A percentile compares a stretch with the other conserved stretches of the same genome.
Evolutionary conservation across 2,888 invertebrate genomes (phyloP).

Genomic region (Megamerina dolium): DNA sequence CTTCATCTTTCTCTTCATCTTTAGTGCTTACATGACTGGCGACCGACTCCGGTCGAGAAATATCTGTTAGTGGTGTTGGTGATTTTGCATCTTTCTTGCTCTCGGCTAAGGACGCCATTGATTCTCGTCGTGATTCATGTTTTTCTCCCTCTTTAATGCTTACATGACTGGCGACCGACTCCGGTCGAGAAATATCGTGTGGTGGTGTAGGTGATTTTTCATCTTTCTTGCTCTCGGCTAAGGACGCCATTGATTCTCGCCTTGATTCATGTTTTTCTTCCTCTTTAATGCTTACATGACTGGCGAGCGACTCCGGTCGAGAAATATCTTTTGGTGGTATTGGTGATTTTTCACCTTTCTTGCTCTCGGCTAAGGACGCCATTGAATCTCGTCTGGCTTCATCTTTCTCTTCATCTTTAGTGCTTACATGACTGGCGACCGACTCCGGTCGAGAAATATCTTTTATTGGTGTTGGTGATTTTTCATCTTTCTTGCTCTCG

Average conservation of each 20-base stretch:
- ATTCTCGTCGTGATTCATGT: slow-evolving; percentile 11
- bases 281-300: slow-evolving; percentile 1
- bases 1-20: slow-evolving; percentile 7
- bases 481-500: slow-evolving; percentile 15
- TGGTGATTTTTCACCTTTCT: slow-evolving; percentile 14
- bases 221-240: slow-evolving; percentile 13
- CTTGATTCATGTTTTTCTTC: slow-evolving; percentile 11
- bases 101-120: slow-evolving; percentile 5
- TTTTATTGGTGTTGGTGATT: slow-evolving; percentile 12
- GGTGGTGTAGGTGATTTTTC: slow-evolving; percentile 16
- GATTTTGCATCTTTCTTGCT: slow-evolving; percentile 8
- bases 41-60: slow-evolving; percentile 31
- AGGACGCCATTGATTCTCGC: slow-evolving; percentile 2
- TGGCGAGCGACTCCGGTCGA: slow-evolving; percentile 14
- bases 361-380: slow-evolving; percentile 9
- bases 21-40: not conserved
- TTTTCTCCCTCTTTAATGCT: slow-evolving; percentile 14
- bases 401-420: slow-evolving; percentile 13
- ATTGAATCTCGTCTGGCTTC: slow-evolving; percentile 15
- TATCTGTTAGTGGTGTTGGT: slow-evolving; percentile 17
- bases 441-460: slow-evolving; percentile 17
- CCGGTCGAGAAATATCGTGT: slow-evolving; percentile 35
- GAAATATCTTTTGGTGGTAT: no score
- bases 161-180: slow-evolving; percentile 25
- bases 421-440: slow-evolving; percentile 8